Conservation (phyloP, 2,113 vertebrate genomes). For the rabbit (Oryctolagus cuniculus) region DNA sequence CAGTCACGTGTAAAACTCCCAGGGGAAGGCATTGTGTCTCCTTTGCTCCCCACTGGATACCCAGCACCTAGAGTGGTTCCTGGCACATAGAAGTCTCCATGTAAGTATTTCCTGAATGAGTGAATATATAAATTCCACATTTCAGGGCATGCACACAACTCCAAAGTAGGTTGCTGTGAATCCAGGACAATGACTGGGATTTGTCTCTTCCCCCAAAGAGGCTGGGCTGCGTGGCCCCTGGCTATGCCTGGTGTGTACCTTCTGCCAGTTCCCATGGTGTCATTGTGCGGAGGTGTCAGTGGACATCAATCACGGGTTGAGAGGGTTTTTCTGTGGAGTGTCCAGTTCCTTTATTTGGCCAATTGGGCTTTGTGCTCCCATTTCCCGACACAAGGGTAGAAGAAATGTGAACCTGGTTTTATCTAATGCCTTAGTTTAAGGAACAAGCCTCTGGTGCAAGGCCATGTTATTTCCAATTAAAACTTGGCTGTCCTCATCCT, state of each 20-base stretch:
- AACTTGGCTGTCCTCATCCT: conserved; percentile 47
- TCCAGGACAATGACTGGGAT: rapidly evolving
- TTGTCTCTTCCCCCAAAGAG: background rate
- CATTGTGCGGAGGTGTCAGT: conserved; percentile 38
- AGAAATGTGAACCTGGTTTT: conserved; percentile 71
- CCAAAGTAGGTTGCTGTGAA: too few species aligned
- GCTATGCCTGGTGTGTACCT: background rate
- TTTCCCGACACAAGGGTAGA: conserved; percentile 66
- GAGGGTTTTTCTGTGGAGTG: conserved; percentile 51
- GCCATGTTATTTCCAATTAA: conserved; percentile 67
- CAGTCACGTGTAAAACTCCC: background rate
- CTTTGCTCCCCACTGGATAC: background rate
- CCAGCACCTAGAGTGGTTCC: background rate
- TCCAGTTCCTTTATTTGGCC: conserved; percentile 61
- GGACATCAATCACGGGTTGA: conserved; percentile 52
- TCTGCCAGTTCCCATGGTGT: conserved; percentile 67
- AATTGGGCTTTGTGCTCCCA: conserved; percentile 60
- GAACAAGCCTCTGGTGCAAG: conserved; percentile 8
- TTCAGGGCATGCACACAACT: background rate
- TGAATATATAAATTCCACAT: background rate
- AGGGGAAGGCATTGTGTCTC: background rate
- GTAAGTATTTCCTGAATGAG: background rate
- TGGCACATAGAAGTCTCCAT: background rate
- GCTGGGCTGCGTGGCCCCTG: background rate
- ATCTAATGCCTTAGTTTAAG: conserved; percentile 57